A percentile compares a stretch with the other conserved stretches of the same genome.
Conservation (phyloP, 1,140 invertebrate genomes). For the Drosophila biarmipes region DNA sequence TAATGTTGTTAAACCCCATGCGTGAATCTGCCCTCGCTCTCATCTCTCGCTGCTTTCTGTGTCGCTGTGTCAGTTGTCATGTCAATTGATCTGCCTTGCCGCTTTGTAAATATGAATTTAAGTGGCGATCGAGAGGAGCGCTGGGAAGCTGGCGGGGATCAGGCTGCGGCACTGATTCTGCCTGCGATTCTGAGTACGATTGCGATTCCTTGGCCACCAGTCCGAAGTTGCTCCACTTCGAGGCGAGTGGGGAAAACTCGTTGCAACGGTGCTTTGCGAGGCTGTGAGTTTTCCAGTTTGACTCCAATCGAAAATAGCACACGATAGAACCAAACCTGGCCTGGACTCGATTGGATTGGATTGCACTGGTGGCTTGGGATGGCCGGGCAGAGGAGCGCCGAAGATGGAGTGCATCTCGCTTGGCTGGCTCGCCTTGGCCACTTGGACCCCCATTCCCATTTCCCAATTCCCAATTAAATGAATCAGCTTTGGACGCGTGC, state of each 20-base stretch:
- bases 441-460: constrained; percentile 9
- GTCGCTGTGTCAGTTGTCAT: constrained; percentile 63
- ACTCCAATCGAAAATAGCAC: constrained; percentile 51
- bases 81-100: constrained; percentile 62
- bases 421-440: constrained; percentile 48
- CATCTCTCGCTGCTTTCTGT: constrained; percentile 32
- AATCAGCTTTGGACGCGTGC: constrained; percentile 46
- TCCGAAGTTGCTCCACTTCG: constrained; percentile 60
- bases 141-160: background rate
- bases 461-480: constrained; percentile 41
- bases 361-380: background rate
- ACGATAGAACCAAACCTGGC: constrained; percentile 17
- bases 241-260: constrained; percentile 42
- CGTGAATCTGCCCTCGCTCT: constrained; percentile 16
- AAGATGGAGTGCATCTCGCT: constrained; percentile 25
- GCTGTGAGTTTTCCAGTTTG: constrained; percentile 40
- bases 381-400: background rate
- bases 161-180: constrained; percentile 18
- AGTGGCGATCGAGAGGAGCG: background rate
- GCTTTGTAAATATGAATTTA: constrained; percentile 66
- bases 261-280: constrained; percentile 69
- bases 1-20: too few relatives aligned
- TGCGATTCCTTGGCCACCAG: constrained; percentile 49
- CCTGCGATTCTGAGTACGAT: constrained; percentile 10
- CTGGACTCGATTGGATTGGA: constrained; percentile 3